Base-by-base conservation (phyloP, 2,797 vertebrate genomes). In the Nannoperca obscura region DNA sequence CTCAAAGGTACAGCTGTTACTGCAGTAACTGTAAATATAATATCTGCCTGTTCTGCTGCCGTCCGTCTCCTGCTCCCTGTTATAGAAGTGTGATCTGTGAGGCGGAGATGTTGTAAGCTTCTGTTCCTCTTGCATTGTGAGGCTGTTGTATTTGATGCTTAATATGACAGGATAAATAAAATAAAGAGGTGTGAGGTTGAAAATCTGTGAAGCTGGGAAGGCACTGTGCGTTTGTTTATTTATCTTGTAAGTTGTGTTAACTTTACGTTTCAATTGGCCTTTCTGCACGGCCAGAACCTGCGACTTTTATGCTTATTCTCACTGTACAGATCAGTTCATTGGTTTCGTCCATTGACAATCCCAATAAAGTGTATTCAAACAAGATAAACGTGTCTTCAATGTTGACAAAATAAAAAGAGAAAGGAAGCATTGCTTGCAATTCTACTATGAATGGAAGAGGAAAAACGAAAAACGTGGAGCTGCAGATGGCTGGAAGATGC, bases 1-100 rank as follows among this genome's bases (percentile, higher is more conserved):
- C 81, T 92, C 96, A 78, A 98, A 99, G 97, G 98, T 99, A 92
- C 67, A 70, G 40, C 70, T 27, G 74, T 15, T 52, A 13, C 36
- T 68, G 50, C 81, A 24, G 46, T 49, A 17, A 12, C 27, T 2
- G 2, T 63, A 6, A 50, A 64, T 19, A 34, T n/a, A 59, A 57
- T 6, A n/a, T 58, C 42, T 72, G 32, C 32, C 50, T 63, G 20
- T 24, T 78, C 30, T 64, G 50, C 36, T 66, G 22, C 32, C 44
- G n/a, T 22, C 50, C 66, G 19, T 68, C 49, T 34, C n/a, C 14
- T 69, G n/a, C 52, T 67, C 9, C 12, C 12, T 42, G 3, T 59
- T 7, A 20, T 46, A 60, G 13, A 24, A 30, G 4, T n/a, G 19
- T 19, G 13, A 27, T 57, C 20, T 11, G 10, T 68, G 20, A n/a